Conservation (phyloP, 2,113 vertebrate species). For the Numenius arquata region DNA sequence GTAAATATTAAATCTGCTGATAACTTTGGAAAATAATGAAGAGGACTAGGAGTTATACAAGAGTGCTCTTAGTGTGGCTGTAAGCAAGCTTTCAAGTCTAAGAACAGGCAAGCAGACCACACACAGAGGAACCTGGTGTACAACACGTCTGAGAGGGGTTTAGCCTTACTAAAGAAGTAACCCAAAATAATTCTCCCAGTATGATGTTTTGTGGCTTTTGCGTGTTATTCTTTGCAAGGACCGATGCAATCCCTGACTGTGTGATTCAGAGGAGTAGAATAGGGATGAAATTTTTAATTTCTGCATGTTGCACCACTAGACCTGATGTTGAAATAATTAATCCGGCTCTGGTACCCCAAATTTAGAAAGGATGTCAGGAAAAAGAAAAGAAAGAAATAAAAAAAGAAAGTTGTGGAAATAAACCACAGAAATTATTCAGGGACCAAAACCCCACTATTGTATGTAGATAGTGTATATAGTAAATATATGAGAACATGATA, state of each 20-base stretch:
- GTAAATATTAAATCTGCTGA: conserved; percentile 19
- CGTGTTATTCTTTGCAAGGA: not conserved
- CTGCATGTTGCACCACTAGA: not conserved
- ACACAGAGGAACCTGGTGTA: accelerated
- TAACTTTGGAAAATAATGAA: not conserved
- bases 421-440: not conserved
- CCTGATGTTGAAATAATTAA: not conserved
- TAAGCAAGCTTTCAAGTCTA: not conserved
- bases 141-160: not conserved
- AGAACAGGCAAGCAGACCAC: not conserved
- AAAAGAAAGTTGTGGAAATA: not conserved
- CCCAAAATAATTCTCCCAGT: not conserved
- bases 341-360: not conserved
- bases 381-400: not conserved
- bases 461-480: no score
- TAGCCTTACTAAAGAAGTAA: not conserved
- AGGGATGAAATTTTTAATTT: not conserved
- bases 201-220: not conserved
- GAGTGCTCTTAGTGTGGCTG: not conserved
- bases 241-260: not conserved
- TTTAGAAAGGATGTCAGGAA: not conserved
- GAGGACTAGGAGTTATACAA: not conserved
- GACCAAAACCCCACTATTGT: not conserved
- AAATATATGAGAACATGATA: not conserved
- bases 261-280: not conserved